Evolutionary conservation across 2,888 invertebrate species (phyloP).

Genomic region (Cryptus armator): DNA sequence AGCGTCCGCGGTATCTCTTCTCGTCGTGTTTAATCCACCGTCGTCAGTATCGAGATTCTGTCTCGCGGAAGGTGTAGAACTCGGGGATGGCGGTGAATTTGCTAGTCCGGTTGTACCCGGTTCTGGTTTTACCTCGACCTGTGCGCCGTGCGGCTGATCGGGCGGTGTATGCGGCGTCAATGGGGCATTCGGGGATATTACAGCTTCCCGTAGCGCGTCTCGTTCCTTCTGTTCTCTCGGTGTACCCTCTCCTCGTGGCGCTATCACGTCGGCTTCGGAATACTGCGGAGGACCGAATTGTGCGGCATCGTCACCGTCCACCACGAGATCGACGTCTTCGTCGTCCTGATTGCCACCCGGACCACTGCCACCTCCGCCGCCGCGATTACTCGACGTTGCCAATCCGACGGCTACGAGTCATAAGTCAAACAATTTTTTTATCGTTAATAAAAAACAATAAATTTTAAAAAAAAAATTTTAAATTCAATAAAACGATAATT

Average conservation of each 20-base stretch:
- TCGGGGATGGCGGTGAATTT: constrained; percentile 68
- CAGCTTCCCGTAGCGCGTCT: constrained; percentile 87
- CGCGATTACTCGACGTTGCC: constrained; percentile 84
- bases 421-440: no score
- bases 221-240: constrained; percentile 86
- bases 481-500: neutral
- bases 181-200: constrained; percentile 84
- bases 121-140: constrained; percentile 83
- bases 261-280: constrained; percentile 90
- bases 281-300: constrained; percentile 95
- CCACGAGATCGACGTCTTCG: constrained; percentile 91
- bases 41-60: constrained; percentile 77
- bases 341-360: constrained; percentile 87
- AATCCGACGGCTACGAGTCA: constrained; percentile 82
- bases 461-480: neutral
- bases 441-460: neutral
- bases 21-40: constrained; percentile 74
- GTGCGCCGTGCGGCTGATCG: constrained; percentile 78
- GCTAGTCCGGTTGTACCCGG: constrained; percentile 76
- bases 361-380: constrained; percentile 70
- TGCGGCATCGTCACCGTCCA: constrained; percentile 95
- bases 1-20: constrained; percentile 76
- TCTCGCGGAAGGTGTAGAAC: constrained; percentile 75
- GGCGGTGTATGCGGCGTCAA: constrained; percentile 79
- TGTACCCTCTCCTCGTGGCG: constrained; percentile 85